Evolutionary conservation across 2,888 invertebrate genomes (phyloP).

Genomic region (Cartodere bifasciata): DNA sequence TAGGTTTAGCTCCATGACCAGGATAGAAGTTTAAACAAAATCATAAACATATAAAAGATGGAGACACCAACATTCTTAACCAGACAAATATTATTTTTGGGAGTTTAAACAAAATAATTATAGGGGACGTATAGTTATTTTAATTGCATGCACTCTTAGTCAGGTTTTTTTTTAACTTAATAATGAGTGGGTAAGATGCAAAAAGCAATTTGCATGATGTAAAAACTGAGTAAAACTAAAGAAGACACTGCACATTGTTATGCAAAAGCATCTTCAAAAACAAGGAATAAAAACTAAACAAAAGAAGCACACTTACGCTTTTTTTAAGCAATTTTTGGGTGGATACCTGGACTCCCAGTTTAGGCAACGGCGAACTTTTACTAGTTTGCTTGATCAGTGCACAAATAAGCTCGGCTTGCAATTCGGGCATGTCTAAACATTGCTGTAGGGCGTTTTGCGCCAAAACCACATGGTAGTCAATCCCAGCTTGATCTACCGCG

Average conservation of each 20-base stretch:
- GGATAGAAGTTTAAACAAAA: too few species aligned
- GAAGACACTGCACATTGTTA: too few species aligned
- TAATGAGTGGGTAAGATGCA: too few species aligned
- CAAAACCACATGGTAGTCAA: conserved; percentile 94
- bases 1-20: too few species aligned
- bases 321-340: conserved; percentile 40
- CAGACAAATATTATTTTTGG: too few species aligned
- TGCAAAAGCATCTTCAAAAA: background rate
- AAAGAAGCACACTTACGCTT: conserved; percentile 47
- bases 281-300: conserved; percentile 20
- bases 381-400: conserved; percentile 87
- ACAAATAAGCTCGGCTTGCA: conserved; percentile 88
- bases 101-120: too few species aligned
- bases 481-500: conserved; percentile 86
- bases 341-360: conserved; percentile 44
- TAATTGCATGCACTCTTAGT: too few species aligned
- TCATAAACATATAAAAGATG: too few species aligned
- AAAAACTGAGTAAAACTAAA: too few species aligned
- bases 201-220: too few species aligned
- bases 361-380: conserved; percentile 60
- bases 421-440: conserved; percentile 77
- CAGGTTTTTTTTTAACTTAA: too few species aligned
- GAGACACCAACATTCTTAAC: conserved; percentile 33
- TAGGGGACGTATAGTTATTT: too few species aligned
- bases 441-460: conserved; percentile 93